Base-by-base conservation (phyloP, 1,140 invertebrate genomes). In the Aphaenogaster rudis region DNA sequence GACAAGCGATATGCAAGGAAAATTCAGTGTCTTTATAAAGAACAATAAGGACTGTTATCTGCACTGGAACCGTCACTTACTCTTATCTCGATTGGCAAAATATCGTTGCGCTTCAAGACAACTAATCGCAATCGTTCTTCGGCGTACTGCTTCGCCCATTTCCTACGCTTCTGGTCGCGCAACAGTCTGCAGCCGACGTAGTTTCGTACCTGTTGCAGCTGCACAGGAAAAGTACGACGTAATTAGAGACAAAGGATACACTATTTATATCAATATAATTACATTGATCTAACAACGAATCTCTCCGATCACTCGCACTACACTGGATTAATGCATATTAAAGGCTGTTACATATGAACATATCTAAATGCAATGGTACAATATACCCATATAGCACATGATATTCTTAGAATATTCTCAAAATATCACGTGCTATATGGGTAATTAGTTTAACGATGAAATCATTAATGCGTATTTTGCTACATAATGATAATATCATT, bases 161-260 rank as follows among this genome's bases (percentile, higher is more conserved):
- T 96, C 79, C 98, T 96, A 71, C 98, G 96, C 93, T 98, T 98
- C 0, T 97, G 97, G 95, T 99, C 98, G 81, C 97, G 96, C 33
- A 54, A 28, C 61, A 85, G 71, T 48, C 89, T 88, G n/a, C 76
- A 67, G 17, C 67, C 61, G 52, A 86, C 4, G 50, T 61, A 77
- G 21, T 85, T 86, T 28, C 97, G 96, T 33, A 97, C 94, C 96
- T 97, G 97, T 93, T 97, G 97, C 72, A 96, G 91, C 96, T 97
- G 15, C 59, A 80, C 3, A 8, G 6, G 42, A 9, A 86, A 80
- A 59, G 33, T 9, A 61, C 7, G 6, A 45, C 9, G 33, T 45
- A 71, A 81, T 67, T 54, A 72, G 7, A 21, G 21, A 67, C 2
- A 33, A 33, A 21, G 4, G 74, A 63, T 42, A 28, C 13, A 45